Evolutionary conservation across 1,140 invertebrate species (phyloP).

Genomic region (Drosophila chauvacae): DNA sequence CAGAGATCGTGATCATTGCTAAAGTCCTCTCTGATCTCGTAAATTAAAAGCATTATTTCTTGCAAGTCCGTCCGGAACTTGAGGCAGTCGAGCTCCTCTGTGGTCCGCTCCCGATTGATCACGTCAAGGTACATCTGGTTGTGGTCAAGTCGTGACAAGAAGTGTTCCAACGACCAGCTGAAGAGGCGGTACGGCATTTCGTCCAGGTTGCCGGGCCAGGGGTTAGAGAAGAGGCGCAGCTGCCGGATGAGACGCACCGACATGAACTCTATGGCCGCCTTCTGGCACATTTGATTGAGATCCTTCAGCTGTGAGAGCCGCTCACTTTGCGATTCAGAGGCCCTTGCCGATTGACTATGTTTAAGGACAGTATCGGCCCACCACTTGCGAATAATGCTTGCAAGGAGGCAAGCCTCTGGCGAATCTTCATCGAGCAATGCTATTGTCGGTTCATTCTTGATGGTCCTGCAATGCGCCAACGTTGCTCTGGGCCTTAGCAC

Average conservation of each 20-base stretch:
- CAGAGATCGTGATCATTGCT: slow-evolving; percentile 19
- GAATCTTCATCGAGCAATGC: neutral
- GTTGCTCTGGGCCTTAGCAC: neutral
- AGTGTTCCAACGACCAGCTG: slow-evolving; percentile 51
- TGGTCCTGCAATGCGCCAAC: too few species aligned
- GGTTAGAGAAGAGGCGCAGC: slow-evolving; percentile 13
- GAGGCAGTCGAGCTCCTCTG: slow-evolving; percentile 39
- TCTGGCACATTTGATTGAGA: slow-evolving; percentile 18
- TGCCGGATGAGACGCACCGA: slow-evolving; percentile 30
- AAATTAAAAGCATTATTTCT: slow-evolving; percentile 32
- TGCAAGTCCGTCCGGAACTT: slow-evolving; percentile 51
- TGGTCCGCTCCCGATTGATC: slow-evolving; percentile 24
- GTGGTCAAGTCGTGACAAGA: slow-evolving; percentile 12
- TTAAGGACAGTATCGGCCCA: neutral
- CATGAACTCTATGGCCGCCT: slow-evolving; percentile 45
- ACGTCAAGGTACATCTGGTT: slow-evolving; percentile 58
- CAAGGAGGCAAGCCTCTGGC: neutral
- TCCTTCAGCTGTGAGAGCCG: neutral
- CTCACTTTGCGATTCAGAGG: neutral
- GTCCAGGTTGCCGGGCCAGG: slow-evolving; percentile 32
- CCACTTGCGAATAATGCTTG: neutral
- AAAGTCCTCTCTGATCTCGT: slow-evolving; percentile 27
- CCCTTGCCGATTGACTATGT: neutral
- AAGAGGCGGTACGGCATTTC: slow-evolving; percentile 45
- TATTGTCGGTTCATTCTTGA: neutral